phyloP scores from a whole-genome alignment of 2,888 invertebrate genomes.

The Endomychus coccineus region DNA sequence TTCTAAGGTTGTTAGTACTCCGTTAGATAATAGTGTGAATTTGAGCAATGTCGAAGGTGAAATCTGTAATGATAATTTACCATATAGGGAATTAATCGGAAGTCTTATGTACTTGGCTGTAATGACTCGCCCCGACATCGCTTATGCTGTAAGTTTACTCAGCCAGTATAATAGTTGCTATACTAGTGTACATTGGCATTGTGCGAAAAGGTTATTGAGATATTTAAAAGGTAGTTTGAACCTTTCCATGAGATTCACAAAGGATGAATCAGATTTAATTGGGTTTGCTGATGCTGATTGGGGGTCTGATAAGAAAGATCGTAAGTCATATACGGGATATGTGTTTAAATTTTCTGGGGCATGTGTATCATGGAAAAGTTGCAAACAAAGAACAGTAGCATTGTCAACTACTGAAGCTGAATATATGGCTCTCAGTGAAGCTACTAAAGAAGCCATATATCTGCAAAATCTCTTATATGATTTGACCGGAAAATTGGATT shows the following conservation, averaged over 20 bases:
- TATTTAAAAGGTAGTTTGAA: conserved; percentile 14
- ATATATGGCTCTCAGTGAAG: conserved; percentile 26
- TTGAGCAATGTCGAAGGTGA: conserved; percentile 2
- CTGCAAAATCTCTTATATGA: conserved; percentile 18
- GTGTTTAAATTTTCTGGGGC: conserved; percentile 10
- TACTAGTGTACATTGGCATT: conserved; percentile 11
- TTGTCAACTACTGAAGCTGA: conserved; percentile 24
- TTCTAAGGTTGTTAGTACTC: conserved; percentile 12
- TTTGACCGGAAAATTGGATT: conserved; percentile 11
- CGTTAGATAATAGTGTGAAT: conserved; percentile 8
- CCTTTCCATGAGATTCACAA: conserved; percentile 9
- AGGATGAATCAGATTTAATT: conserved; percentile 1
- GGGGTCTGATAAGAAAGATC: conserved; percentile 9
- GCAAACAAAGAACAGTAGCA: conserved; percentile 21
- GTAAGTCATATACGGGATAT: conserved; percentile 13
- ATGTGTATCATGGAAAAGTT: conserved; percentile 8
- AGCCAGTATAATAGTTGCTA: conserved; percentile 12
- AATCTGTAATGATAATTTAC: conserved; percentile 4
- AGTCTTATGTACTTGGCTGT: conserved; percentile 13
- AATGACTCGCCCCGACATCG: conserved; percentile 11
- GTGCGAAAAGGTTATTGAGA: conserved; percentile 12
- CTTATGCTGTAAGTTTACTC: conserved; percentile 10
- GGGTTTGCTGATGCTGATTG: conserved; percentile 13
- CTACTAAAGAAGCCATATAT: conserved; percentile 24
- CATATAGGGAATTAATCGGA: conserved; percentile 11